These are phyloP conservation scores for Syrmaticus mikado DNA, from an alignment of 2,113 vertebrate species.

Conservation along the genomic window DNA sequence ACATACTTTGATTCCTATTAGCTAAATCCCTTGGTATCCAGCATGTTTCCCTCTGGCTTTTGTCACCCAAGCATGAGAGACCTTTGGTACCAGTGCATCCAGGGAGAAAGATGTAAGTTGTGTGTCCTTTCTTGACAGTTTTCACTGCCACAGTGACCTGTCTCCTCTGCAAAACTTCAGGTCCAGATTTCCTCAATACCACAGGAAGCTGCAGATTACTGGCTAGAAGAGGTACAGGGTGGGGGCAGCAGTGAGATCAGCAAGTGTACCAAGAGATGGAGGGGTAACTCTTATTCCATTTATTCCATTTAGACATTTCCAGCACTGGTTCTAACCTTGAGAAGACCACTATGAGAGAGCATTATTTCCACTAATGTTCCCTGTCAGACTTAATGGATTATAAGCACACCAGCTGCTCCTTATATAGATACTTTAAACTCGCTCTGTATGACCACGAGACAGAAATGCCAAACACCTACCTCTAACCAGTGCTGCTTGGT, in stretches of 20 bases:
- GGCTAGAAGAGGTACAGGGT: background rate
- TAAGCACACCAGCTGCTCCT: background rate
- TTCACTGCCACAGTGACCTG: background rate
- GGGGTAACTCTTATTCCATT: background rate
- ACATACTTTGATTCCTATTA: background rate
- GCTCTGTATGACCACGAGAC: background rate
- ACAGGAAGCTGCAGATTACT: background rate
- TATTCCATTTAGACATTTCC: background rate
- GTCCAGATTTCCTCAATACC: background rate
- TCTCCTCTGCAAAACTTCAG: background rate
- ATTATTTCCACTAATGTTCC: background rate
- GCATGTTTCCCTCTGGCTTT: rapidly evolving
- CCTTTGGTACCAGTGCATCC: background rate
- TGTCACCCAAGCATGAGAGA: background rate
- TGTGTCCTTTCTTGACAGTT: background rate
- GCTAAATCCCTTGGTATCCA: background rate
- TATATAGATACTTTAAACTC: slow-evolving; percentile 21
- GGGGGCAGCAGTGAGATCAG: background rate
- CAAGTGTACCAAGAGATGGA: background rate
- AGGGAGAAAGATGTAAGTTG: background rate
- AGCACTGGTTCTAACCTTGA: background rate
- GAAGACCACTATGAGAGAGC: background rate
- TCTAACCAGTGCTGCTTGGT: background rate
- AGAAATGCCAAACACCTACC: background rate
- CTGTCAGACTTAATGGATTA: slow-evolving; percentile 13